phyloP scores from a whole-genome alignment of 2,888 invertebrate genomes.

The Polydrusus cervinus region DNA sequence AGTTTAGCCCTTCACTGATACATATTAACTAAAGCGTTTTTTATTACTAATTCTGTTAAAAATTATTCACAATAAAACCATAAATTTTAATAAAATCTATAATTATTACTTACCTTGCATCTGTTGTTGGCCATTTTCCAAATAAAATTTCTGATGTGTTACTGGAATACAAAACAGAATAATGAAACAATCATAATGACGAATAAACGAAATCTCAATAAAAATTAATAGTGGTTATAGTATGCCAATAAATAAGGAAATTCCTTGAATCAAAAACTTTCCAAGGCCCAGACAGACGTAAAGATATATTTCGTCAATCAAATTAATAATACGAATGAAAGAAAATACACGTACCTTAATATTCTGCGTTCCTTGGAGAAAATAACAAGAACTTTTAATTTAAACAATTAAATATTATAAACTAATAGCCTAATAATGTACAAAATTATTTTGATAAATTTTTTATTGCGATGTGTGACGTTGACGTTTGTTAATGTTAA shows the following conservation, averaged over 20 bases:
- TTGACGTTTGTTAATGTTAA: too few relatives aligned
- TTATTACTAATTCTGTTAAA: too few relatives aligned
- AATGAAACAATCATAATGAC: background rate
- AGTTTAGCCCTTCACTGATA: too few relatives aligned
- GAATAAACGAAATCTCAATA: background rate
- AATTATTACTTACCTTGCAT: conserved; percentile 57
- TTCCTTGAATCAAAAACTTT: conserved; percentile 20
- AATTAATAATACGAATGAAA: background rate
- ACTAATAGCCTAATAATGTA: background rate
- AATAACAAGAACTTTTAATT: background rate
- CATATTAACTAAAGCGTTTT: too few relatives aligned
- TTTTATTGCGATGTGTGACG: background rate
- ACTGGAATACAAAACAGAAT: background rate
- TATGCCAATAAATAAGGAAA: conserved; percentile 15
- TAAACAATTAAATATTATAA: conserved; percentile 2
- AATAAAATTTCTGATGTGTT: background rate
- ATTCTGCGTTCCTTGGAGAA: background rate
- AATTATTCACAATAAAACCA: too few relatives aligned
- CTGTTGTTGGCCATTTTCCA: conserved; percentile 57
- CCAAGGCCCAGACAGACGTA: background rate
- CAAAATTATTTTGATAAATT: background rate
- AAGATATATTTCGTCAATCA: background rate
- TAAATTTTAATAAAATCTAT: too few relatives aligned
- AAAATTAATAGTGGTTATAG: conserved; percentile 16
- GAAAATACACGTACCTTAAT: background rate